Percentiles rank a stretch among this genome's conserved stretches.
These are phyloP conservation scores for Zophobas morio DNA, from an alignment of 1,140 invertebrate species.

Conservation along the genomic window DNA sequence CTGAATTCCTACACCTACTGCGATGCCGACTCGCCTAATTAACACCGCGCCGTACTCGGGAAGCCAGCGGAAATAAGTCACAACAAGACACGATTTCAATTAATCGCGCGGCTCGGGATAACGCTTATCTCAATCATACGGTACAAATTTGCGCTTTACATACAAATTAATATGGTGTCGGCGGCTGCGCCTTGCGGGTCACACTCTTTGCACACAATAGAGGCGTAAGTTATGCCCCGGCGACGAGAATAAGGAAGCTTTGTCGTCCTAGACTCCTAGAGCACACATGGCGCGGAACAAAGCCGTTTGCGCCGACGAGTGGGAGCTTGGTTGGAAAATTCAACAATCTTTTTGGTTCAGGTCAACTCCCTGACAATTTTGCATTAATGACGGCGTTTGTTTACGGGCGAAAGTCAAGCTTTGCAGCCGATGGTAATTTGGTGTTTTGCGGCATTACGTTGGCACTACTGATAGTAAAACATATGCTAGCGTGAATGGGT, in stretches of 20 bases:
- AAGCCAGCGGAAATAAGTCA: constrained; percentile 41
- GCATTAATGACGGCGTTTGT: no score
- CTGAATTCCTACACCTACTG: constrained; percentile 48
- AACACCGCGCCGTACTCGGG: constrained; percentile 44
- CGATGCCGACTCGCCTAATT: constrained; percentile 35
- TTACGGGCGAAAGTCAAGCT: no score
- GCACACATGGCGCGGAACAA: not conserved
- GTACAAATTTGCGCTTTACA: constrained; percentile 27
- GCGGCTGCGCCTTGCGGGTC: constrained; percentile 1
- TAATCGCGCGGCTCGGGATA: constrained; percentile 26
- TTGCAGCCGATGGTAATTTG: no score
- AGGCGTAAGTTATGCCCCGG: constrained; percentile 1
- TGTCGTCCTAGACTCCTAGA: not conserved
- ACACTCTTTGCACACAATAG: constrained; percentile 34
- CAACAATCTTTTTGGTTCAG: no score
- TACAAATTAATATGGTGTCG: constrained; percentile 21
- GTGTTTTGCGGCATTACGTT: no score
- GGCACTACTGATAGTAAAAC: no score
- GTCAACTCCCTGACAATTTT: no score
- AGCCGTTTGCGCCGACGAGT: not conserved
- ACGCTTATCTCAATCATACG: constrained; percentile 28
- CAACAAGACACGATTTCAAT: constrained; percentile 41
- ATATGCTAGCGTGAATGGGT: no score
- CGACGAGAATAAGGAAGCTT: constrained; percentile 22
- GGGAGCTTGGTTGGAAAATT: no score